Evolutionary conservation across 2,888 invertebrate genomes (phyloP), one percentile per base, ranked within the genome.

Genomic region (Drosophila barbarae): DNA sequence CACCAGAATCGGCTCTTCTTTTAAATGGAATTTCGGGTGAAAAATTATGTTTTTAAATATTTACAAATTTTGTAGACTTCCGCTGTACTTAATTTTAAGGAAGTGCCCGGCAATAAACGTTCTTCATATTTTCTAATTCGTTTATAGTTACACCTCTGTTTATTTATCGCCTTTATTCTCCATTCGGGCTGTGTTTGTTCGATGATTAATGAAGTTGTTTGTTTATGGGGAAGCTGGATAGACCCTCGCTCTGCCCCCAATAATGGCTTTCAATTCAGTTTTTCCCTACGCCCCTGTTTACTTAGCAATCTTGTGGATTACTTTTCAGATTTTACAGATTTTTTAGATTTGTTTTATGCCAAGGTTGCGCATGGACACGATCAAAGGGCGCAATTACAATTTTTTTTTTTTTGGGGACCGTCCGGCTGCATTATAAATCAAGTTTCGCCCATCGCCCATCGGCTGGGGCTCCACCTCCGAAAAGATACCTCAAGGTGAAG

Each of bases 401-500:
- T 18, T 1, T 18, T 18, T 18, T 18, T 18, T 5, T 46, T 46
- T 46, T 46, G 50, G 51, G 38, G 55, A 51, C 51, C 36, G 28
- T 28, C 55, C 30, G 23, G 38, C 49, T 61, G 61, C 49, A 61
- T 60, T 58, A 26, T 55, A 23, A 59, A 57, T 47, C 39, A 34
- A 42, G 57, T 53, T 55, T 49, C 18, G 39, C 35, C 41, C 51
- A 26, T 13, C 32, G 15, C 28, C 41, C 34, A 34, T 10, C 26
- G 15, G n/a, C 46, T 21, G 21, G 21, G 21, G 21, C 21, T 21
- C 41, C 41, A 38, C 21, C 61, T 28, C 39, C 30, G 28, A 18
- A 46, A 41, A 46, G 56, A 26, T 42, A 63, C 36, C 50, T 51
- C 63, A 63, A 63, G 63, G 63, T 63, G 60, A 59, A 18, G 34